These are phyloP conservation scores for Corella eumyota DNA, from an alignment of 23 tunicate species.

Conservation along the genomic window DNA sequence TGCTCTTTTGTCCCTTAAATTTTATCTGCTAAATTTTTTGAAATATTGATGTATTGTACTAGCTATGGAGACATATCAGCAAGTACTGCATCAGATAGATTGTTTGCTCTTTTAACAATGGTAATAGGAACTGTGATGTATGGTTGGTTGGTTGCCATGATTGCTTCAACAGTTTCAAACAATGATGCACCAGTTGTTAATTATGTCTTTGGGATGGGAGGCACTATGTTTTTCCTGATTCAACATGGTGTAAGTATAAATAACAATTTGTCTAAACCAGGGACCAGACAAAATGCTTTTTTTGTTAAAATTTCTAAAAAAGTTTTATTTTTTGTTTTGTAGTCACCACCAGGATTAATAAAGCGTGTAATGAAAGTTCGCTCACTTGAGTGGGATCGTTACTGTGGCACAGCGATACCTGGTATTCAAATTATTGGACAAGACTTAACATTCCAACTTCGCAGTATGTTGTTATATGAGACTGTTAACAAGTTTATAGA, in stretches of 20 bases:
- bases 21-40: not conserved
- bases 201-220: constrained; percentile 35
- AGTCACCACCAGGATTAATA: constrained; percentile 41
- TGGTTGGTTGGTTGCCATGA: constrained; percentile 91
- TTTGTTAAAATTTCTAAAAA: too few species aligned
- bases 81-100: constrained; percentile 40
- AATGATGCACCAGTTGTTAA: constrained; percentile 28
- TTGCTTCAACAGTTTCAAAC: constrained; percentile 70
- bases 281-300: too few species aligned
- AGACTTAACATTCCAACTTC: constrained; percentile 52
- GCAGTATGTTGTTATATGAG: constrained; percentile 54
- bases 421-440: constrained; percentile 55
- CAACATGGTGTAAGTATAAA: constrained; percentile 53
- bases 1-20: too few species aligned
- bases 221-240: constrained; percentile 36
- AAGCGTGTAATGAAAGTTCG: constrained; percentile 70
- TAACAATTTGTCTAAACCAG: too few species aligned
- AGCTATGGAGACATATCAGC: constrained; percentile 87
- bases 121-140: constrained; percentile 73
- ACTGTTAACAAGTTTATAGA: constrained; percentile 54
- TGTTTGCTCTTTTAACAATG: constrained; percentile 59
- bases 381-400: constrained; percentile 55
- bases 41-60: too few species aligned
- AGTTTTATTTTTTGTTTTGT: too few species aligned
- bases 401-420: constrained; percentile 72